Base-by-base conservation (phyloP, 2,888 invertebrate species). In the Crepidodera aurea region DNA sequence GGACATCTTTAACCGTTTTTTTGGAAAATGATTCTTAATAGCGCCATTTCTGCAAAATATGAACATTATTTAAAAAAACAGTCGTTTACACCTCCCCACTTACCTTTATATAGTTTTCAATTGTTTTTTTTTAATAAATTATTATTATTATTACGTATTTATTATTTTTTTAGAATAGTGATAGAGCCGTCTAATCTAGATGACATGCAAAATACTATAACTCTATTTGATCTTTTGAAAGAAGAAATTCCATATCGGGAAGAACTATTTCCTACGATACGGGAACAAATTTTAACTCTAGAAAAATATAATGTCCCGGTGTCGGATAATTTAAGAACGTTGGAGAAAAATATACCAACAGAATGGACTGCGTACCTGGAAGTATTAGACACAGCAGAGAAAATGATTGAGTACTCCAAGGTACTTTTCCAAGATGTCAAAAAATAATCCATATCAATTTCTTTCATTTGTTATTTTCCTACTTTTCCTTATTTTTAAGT, bases 221-320 rank as follows among this genome's bases (percentile, higher is more conserved):
- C 84, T 18, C 84, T 90, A 3, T 91, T 90, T 76, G 89, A 91
- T 55, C 84, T 85, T 25, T 83, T 95, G 37, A 81, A 87, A 34
- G 79, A 81, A 15, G 93, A 94, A 74, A 82, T 89, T 53, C 78
- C 84, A 0, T 69, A 75, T 0, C 86, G 89, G 59, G 90, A 93
- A 78, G 83, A 83, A 50, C 87, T 88, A 64, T 94, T 96, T 78
- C 88, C 89, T 0, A 86, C 87, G 3, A 90, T 95, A 63, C 82
- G 87, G 51, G 92, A 93, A 55, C 87, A 93, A 77, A 91, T 93
- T 82, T 81, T 81, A 27, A 85, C 88, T 15, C 79, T 93, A 57
- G 87, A 83, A 61, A 93, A 92, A 76, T 93, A 93, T 77, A 88
- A 90, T 68, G 89, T 93, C 0, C 84, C 88, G 54, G 80, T 93